Conservation (phyloP, 2,797 vertebrate genomes). For the Sylvilagus floridanus region DNA sequence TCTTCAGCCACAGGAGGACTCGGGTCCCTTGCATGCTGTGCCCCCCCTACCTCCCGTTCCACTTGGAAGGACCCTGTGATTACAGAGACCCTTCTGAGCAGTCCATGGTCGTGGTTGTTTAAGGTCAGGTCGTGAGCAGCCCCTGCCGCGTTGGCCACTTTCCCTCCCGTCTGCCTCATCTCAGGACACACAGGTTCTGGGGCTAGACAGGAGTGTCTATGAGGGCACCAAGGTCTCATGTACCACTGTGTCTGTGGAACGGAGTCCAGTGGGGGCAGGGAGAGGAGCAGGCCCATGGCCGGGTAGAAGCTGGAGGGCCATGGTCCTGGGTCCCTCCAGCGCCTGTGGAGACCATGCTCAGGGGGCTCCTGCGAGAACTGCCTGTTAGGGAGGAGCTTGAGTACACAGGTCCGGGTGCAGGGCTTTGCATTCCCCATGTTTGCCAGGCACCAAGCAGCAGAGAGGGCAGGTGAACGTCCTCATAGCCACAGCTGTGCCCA, state of each 20-base stretch:
- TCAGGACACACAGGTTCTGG: neutral
- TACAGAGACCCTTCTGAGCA: too few relatives aligned
- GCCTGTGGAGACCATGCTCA: too few relatives aligned
- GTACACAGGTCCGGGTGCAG: neutral
- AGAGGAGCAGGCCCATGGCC: neutral
- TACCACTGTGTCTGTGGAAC: too few relatives aligned
- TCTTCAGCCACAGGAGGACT: accelerated
- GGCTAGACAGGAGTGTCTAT: neutral
- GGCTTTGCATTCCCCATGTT: neutral
- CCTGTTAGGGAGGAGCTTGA: neutral
- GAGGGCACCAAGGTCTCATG: too few relatives aligned
- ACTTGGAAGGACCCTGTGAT: neutral
- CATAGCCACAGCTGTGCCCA: neutral
- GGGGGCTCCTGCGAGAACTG: accelerated
- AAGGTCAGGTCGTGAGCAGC: neutral
- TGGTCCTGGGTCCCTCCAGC: neutral
- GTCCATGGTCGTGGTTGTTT: neutral
- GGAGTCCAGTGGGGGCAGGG: neutral
- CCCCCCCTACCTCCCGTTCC: neutral
- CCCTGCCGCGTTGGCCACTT: neutral
- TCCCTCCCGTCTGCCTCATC: neutral
- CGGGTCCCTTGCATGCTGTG: neutral
- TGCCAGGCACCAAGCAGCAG: neutral
- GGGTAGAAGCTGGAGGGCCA: too few relatives aligned
- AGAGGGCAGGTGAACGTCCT: neutral